A percentile compares a stretch with the other conserved stretches of the same genome.
Conservation (phyloP, 2,797 vertebrate genomes). For the Atherinosoma microstoma region DNA sequence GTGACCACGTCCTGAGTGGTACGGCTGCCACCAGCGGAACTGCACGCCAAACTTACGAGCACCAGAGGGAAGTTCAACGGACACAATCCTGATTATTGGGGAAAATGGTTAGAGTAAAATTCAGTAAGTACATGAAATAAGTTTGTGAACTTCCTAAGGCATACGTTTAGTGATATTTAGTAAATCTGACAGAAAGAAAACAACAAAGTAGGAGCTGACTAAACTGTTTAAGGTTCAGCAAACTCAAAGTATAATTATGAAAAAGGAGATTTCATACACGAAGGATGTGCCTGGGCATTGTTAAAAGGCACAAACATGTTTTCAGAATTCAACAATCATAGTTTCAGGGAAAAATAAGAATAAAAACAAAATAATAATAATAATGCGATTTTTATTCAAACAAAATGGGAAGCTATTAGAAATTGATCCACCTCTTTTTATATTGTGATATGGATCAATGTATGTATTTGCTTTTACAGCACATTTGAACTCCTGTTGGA, state of each 20-base stretch:
- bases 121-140: not conserved
- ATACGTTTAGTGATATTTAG: not conserved
- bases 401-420: not conserved
- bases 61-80: slow-evolving; percentile 92
- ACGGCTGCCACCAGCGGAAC: slow-evolving; percentile 99
- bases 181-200: not conserved
- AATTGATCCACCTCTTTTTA: not conserved
- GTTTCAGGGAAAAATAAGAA: not conserved
- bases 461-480: not conserved
- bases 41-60: slow-evolving; percentile 95
- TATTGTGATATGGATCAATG: not conserved
- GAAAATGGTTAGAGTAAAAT: not conserved
- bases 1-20: slow-evolving; percentile 93
- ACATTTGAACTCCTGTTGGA: not conserved
- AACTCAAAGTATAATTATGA: not conserved
- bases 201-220: not conserved
- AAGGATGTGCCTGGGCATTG: not conserved
- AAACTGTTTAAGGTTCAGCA: not conserved
- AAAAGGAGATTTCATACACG: not conserved
- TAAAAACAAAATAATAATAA: not conserved
- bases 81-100: slow-evolving; percentile 88
- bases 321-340: not conserved
- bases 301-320: not conserved
- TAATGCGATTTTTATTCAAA: not conserved
- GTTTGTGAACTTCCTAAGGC: not conserved